These are phyloP conservation scores for Bungarus multicinctus DNA, from an alignment of 2,113 vertebrate species.

Conservation along the genomic window DNA sequence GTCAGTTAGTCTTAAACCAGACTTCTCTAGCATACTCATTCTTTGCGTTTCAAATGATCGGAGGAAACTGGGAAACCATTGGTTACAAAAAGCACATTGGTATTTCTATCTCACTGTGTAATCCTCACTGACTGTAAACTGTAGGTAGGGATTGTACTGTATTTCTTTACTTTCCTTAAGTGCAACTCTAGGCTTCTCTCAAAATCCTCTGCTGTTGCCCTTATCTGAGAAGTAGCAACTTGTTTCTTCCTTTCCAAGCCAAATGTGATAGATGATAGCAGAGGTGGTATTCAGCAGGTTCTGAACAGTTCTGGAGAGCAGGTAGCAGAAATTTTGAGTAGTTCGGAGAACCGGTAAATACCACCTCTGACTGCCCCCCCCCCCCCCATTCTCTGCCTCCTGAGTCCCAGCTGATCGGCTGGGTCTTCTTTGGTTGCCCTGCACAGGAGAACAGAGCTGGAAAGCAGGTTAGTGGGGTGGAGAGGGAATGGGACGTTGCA, in stretches of 20 bases:
- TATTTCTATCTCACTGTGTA: background rate
- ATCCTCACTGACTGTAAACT: background rate
- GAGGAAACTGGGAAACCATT: background rate
- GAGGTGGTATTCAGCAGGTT: no score
- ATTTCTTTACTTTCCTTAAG: background rate
- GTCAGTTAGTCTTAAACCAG: background rate
- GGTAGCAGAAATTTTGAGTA: no score
- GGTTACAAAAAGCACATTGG: background rate
- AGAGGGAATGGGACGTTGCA: no score
- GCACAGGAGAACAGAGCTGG: no score
- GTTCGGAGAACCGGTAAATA: no score
- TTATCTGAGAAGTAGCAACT: background rate
- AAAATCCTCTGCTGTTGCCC: background rate
- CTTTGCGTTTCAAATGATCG: background rate
- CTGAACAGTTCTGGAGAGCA: no score
- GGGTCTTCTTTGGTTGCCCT: no score
- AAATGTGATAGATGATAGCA: constrained; percentile 3
- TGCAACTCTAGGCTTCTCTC: background rate
- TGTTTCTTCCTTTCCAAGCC: background rate
- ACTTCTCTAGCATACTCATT: background rate
- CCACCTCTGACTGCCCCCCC: no score
- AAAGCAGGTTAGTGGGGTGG: no score
- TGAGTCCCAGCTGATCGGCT: no score
- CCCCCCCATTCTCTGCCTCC: no score
- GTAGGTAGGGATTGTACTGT: background rate